Percentiles rank a stretch among this genome's conserved stretches.
These are phyloP conservation scores for Oxyscelio sp. DNA, from an alignment of 2,888 invertebrate genomes.

Conservation along the genomic window DNA sequence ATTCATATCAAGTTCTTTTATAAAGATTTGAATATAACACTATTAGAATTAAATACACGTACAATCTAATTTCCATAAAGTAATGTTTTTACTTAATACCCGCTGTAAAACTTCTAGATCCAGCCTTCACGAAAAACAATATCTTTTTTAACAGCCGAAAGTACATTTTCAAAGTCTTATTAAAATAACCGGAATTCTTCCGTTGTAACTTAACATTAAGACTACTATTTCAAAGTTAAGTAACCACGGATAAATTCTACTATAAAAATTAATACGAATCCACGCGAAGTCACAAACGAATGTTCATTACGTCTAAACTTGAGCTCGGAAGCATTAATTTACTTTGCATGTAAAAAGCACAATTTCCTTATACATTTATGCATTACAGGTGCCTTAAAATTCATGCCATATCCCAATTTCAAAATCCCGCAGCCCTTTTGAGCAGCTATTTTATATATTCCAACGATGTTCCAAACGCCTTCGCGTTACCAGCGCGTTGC, in stretches of 20 bases:
- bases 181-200: too few relatives aligned
- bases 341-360: slow-evolving; percentile 52
- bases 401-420: slow-evolving; percentile 60
- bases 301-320: slow-evolving; percentile 33
- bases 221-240: not conserved
- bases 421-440: slow-evolving; percentile 46
- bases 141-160: too few relatives aligned
- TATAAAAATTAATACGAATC: slow-evolving; percentile 2
- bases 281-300: slow-evolving; percentile 4
- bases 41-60: too few relatives aligned
- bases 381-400: slow-evolving; percentile 63
- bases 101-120: too few relatives aligned
- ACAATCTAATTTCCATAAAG: too few relatives aligned
- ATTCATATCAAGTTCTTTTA: too few relatives aligned
- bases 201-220: not conserved
- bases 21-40: not conserved
- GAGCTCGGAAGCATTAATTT: slow-evolving; percentile 46
- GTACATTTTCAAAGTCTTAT: too few relatives aligned
- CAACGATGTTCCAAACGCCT: slow-evolving; percentile 21
- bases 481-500: slow-evolving; percentile 21
- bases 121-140: too few relatives aligned
- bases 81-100: too few relatives aligned
- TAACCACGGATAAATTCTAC: not conserved
- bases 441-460: slow-evolving; percentile 60
- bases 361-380: slow-evolving; percentile 64